Evolutionary conservation across 2,797 vertebrate species (phyloP).

Genomic region (Phoebastria nigripes): DNA sequence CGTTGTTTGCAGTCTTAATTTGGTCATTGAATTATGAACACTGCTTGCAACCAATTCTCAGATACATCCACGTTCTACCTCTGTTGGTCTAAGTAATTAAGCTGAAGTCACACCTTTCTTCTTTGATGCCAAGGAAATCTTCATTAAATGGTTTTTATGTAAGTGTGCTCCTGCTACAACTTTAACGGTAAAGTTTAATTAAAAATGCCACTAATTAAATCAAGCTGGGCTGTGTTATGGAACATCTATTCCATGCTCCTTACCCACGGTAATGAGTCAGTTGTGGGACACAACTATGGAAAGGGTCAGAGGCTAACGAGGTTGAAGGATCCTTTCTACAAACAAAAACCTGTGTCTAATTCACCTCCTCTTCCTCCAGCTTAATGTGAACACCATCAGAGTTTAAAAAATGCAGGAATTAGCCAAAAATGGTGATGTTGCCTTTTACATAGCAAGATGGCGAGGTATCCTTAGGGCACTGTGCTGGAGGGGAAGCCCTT

Average conservation of each 20-base stretch:
- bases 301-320: background rate
- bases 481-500: background rate
- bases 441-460: background rate
- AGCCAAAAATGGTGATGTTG: background rate
- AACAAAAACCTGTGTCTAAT: background rate
- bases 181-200: background rate
- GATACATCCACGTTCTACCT: background rate
- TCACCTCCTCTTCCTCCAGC: background rate
- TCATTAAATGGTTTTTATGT: background rate
- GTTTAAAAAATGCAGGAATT: background rate
- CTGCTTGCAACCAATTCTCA: background rate
- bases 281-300: background rate
- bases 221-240: background rate
- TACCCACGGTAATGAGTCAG: background rate
- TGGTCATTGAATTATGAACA: background rate
- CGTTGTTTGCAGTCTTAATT: background rate
- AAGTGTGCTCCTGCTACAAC: background rate
- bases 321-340: background rate
- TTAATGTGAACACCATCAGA: background rate
- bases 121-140: background rate
- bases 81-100: background rate
- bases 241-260: background rate
- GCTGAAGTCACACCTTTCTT: background rate
- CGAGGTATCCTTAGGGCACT: background rate
- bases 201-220: background rate